Evolutionary conservation across 1,140 invertebrate genomes (phyloP).

Genomic region (Matsumurasca onukii): DNA sequence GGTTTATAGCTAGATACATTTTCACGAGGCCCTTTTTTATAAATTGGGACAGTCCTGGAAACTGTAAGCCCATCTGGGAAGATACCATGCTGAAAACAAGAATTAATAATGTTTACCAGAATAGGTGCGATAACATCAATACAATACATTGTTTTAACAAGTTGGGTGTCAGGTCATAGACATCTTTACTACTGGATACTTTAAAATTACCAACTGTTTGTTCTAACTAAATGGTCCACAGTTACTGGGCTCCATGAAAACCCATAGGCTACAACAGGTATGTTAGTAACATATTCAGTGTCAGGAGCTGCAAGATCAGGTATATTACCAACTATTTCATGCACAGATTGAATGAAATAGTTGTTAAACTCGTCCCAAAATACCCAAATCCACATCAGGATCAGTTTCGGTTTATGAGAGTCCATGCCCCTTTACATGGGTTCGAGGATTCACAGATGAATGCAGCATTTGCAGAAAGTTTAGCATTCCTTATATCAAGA

Average conservation of each 20-base stretch:
- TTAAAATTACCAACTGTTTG: no score
- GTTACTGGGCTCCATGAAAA: neutral
- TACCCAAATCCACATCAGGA: neutral
- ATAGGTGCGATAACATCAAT: neutral
- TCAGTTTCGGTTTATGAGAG: neutral
- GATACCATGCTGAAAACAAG: neutral
- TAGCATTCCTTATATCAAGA: neutral
- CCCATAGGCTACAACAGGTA: neutral
- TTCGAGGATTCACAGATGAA: neutral
- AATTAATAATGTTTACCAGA: neutral
- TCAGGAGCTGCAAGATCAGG: neutral
- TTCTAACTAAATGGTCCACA: neutral
- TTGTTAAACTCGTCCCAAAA: neutral
- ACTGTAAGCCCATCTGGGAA: neutral
- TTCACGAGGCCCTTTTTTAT: constrained; percentile 1
- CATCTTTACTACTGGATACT: neutral
- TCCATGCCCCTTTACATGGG: neutral
- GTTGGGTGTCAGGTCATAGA: neutral
- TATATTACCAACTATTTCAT: neutral
- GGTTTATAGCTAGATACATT: neutral
- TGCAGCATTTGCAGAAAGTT: neutral
- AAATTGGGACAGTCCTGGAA: constrained; percentile 3
- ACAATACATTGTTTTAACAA: neutral
- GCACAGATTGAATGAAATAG: neutral
- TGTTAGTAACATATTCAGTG: neutral